These are phyloP conservation scores for Crossoptilon crossoptilon DNA, from an alignment of 2,797 vertebrate species.

Conservation along the genomic window DNA sequence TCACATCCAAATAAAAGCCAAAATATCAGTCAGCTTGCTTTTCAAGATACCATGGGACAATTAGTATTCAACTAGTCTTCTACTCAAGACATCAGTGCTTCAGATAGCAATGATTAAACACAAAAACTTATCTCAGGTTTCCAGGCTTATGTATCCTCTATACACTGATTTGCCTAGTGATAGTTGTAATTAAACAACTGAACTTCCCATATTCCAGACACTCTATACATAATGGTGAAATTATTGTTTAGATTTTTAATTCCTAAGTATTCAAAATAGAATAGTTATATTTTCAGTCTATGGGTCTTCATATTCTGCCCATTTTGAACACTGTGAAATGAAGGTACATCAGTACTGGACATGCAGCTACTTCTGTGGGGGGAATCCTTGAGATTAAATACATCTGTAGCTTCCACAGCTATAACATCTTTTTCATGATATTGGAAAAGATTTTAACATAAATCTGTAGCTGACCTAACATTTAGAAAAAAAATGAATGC, in stretches of 20 bases:
- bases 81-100: slow-evolving; percentile 29
- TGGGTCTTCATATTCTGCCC: neutral
- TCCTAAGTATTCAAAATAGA: slow-evolving; percentile 5
- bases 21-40: neutral
- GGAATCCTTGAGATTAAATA: neutral
- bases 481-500: neutral
- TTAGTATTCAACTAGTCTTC: slow-evolving; percentile 59
- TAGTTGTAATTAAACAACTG: slow-evolving; percentile 58
- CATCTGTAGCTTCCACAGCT: neutral
- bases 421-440: neutral
- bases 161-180: slow-evolving; percentile 39
- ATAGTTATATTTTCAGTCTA: neutral
- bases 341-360: neutral
- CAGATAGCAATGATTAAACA: slow-evolving; percentile 56
- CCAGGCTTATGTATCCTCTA: slow-evolving; percentile 1
- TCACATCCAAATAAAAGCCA: neutral
- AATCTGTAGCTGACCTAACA: neutral
- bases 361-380: neutral
- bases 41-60: neutral
- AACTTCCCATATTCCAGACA: slow-evolving; percentile 27
- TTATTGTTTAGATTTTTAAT: neutral
- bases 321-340: slow-evolving; percentile 3
- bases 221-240: neutral
- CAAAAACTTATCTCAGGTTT: slow-evolving; percentile 51
- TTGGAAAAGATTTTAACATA: neutral